Evolutionary conservation across 2,113 vertebrate species (phyloP), one percentile per base, ranked within the genome.

Genomic region (Calidris pygmaea): DNA sequence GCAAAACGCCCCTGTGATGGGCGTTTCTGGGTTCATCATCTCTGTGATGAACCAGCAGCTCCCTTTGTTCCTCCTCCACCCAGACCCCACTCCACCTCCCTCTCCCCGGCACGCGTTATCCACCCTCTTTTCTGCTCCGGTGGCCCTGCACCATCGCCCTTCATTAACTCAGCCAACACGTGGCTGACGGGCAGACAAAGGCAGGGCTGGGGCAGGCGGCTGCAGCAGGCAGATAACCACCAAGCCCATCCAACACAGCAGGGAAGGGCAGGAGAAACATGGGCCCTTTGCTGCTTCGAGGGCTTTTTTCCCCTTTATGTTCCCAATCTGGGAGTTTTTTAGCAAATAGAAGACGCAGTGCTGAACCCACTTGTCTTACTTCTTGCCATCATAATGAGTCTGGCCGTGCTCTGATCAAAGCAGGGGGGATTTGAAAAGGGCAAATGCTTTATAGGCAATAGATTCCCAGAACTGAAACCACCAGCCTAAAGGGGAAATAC

Each of bases 111-210:
- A 43, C 10, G 2, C 1, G 17, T 81, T 74, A 17, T 17, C 85
- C 12, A 10, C 52, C 60, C 30, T 29, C 71, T 27, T 45, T 43
- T 75, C 68, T 0, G 2, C 67, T 53, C 58, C 0, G 0, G 6
- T 41, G 50, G 30, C 55, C 66, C 47, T 4, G 20, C n/a, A 14
- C 43, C 27, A 12, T 29, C 18, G 5, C 15, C 71, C 91, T 82
- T 65, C 52, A 29, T 66, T 58, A 62, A 58, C 56, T 63, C 2
- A 0, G 53, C 65, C 63, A 59, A 22, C 22, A 2, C 0, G 0
- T 6, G 35, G 53, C 73, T 84, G 93, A 81, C 3, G 27, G 67
- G 59, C 58, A 79, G 41, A 71, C 89, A 87, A 60, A 80, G 85
- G 58, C 87, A 79, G 80, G 52, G 53, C 15, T 1, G 13, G 58